Conservation (phyloP, 2,113 vertebrate species). For the Calyptommatus sinebrachiatus region DNA sequence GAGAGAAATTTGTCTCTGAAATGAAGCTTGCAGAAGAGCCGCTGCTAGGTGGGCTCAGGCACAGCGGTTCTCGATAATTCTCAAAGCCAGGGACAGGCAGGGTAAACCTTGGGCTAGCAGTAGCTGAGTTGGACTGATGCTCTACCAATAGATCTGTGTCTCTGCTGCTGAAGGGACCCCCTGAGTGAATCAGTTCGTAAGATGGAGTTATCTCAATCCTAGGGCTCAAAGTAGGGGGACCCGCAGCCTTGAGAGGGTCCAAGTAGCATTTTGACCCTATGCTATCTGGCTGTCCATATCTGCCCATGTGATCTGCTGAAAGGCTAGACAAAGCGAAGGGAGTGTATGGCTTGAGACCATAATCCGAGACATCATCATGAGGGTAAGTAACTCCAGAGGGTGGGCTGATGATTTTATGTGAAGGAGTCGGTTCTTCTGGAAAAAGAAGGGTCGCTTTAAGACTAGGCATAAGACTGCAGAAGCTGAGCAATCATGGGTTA, state of each 20-base stretch:
- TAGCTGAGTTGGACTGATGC: constrained; percentile 75
- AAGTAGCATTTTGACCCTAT: constrained; percentile 83
- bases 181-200: constrained; percentile 88
- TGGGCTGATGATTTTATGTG: constrained; percentile 86
- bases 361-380: constrained; percentile 82
- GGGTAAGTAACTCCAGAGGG: constrained; percentile 82
- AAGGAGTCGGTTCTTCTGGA: constrained; percentile 88
- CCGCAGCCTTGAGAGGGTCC: constrained; percentile 75
- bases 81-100: constrained; percentile 93
- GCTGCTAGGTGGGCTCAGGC: constrained; percentile 97
- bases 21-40: constrained; percentile 98
- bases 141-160: constrained; percentile 83
- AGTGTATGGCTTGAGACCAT: constrained; percentile 86
- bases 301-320: constrained; percentile 77
- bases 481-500: constrained; percentile 65
- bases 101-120: constrained; percentile 86
- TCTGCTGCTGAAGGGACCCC: constrained; percentile 75
- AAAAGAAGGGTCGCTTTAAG: constrained; percentile 84
- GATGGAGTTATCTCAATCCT: constrained; percentile 97
- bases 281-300: constrained; percentile 82
- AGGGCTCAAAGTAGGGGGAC: constrained; percentile 86
- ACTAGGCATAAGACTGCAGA: constrained; percentile 71
- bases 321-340: constrained; percentile 74
- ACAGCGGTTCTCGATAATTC: constrained; percentile 91
- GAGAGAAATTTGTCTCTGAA: constrained; percentile 92